Evolutionary conservation across 1,140 invertebrate genomes (phyloP).

Genomic region (Acromyrmex echinatior): DNA sequence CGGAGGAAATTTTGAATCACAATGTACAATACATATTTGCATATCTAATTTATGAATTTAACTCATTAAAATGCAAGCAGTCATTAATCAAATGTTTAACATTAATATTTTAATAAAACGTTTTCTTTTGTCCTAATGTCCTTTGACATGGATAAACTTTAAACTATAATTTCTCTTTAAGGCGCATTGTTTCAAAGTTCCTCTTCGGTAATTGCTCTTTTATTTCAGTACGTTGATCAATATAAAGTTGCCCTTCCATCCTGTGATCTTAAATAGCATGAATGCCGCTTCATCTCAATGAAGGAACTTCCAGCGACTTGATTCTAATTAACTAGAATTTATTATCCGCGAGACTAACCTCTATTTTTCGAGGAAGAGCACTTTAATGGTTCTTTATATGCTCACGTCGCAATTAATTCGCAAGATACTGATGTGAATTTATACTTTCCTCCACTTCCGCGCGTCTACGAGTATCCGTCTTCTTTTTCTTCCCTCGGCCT

Average conservation of each 20-base stretch:
- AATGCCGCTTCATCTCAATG: conserved; percentile 66
- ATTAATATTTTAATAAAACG: conserved; percentile 6
- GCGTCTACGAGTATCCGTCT: background rate
- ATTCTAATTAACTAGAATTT: conserved; percentile 75
- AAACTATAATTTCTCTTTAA: conserved; percentile 50
- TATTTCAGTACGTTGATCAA: conserved; percentile 66
- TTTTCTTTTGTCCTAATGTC: background rate
- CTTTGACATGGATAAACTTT: conserved; percentile 16
- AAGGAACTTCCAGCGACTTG: conserved; percentile 70
- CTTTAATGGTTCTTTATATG: conserved; percentile 76
- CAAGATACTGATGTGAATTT: conserved; percentile 51
- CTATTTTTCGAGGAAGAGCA: conserved; percentile 40
- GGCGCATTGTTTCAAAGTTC: conserved; percentile 45
- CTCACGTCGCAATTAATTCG: conserved; percentile 56
- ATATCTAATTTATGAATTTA: background rate
- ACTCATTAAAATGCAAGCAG: background rate
- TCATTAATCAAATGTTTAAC: conserved; percentile 13
- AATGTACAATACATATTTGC: background rate
- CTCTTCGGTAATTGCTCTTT: conserved; percentile 40
- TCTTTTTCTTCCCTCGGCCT: conserved; percentile 14
- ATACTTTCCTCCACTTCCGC: conserved; percentile 21
- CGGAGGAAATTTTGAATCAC: background rate
- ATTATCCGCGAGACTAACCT: conserved; percentile 64
- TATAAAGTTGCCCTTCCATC: conserved; percentile 69
- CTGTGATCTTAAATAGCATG: conserved; percentile 66